Percentiles rank a stretch among this genome's conserved stretches.
Conservation (phyloP, 2,113 vertebrate species). For the Mobula birostris region DNA sequence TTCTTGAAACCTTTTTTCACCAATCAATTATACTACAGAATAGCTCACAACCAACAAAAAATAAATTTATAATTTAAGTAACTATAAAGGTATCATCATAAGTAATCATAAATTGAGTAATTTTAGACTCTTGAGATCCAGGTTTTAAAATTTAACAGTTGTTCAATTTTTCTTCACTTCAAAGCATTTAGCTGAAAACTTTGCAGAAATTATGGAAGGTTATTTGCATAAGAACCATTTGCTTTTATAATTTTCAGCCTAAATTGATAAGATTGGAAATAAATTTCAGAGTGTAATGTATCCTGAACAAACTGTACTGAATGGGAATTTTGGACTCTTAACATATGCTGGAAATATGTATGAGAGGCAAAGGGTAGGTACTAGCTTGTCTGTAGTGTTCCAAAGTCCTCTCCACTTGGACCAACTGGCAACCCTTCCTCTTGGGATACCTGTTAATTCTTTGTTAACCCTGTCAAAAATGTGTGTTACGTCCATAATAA, state of each 20-base stretch:
- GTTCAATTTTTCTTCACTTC: background rate
- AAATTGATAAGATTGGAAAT: background rate
- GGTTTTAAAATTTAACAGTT: background rate
- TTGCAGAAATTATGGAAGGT: background rate
- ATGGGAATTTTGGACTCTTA: background rate
- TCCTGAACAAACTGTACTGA: background rate
- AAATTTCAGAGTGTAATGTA: background rate
- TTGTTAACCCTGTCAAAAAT: background rate
- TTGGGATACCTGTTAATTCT: background rate
- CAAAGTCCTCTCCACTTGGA: background rate
- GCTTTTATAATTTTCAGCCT: slow-evolving; percentile 15
- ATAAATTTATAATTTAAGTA: background rate
- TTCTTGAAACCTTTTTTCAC: background rate
- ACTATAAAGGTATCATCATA: background rate
- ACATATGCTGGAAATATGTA: background rate
- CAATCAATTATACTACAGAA: background rate
- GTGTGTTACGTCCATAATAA: background rate
- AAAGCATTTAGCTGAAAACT: background rate
- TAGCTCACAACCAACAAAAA: background rate
- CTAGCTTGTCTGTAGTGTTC: background rate
- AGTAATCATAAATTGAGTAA: no score
- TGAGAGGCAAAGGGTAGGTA: background rate
- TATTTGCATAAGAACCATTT: background rate
- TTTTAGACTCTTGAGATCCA: background rate
- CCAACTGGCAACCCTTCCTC: background rate